Evolutionary conservation across 2,113 vertebrate species (phyloP).

Genomic region (Mobula hypostoma): DNA sequence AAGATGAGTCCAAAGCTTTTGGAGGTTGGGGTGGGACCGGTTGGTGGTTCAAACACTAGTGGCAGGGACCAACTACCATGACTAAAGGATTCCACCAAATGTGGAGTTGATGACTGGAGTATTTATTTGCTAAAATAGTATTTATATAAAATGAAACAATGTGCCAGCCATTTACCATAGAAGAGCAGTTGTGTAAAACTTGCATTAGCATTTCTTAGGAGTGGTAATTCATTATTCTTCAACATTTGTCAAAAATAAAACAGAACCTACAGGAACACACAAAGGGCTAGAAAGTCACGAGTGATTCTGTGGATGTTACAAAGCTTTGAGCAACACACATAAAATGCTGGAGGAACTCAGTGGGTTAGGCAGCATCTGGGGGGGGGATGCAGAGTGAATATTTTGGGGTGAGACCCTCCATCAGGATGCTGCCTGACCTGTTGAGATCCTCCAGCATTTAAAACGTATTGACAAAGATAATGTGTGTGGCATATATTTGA

Average conservation of each 20-base stretch:
- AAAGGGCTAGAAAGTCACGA: too few relatives aligned
- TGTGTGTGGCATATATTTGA: neutral
- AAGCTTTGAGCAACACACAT: too few relatives aligned
- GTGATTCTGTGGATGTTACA: too few relatives aligned
- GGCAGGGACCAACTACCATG: neutral
- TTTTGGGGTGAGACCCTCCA: too few relatives aligned
- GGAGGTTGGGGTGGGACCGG: neutral
- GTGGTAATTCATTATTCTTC: neutral
- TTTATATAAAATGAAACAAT: neutral
- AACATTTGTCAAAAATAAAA: neutral
- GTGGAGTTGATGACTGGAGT: neutral
- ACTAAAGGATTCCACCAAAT: neutral
- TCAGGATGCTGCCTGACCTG: too few relatives aligned
- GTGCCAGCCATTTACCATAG: neutral
- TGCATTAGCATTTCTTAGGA: neutral
- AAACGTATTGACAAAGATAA: neutral
- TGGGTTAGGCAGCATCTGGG: too few relatives aligned
- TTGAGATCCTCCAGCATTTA: too few relatives aligned
- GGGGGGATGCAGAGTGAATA: too few relatives aligned
- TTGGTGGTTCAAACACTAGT: neutral
- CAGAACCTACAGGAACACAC: too few relatives aligned
- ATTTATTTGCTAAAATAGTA: neutral
- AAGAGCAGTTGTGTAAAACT: neutral
- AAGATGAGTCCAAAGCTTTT: neutral
- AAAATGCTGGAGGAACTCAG: too few relatives aligned